These are phyloP conservation scores for Gymnogyps californianus DNA, from an alignment of 2,113 vertebrate genomes.

Conservation along the genomic window DNA sequence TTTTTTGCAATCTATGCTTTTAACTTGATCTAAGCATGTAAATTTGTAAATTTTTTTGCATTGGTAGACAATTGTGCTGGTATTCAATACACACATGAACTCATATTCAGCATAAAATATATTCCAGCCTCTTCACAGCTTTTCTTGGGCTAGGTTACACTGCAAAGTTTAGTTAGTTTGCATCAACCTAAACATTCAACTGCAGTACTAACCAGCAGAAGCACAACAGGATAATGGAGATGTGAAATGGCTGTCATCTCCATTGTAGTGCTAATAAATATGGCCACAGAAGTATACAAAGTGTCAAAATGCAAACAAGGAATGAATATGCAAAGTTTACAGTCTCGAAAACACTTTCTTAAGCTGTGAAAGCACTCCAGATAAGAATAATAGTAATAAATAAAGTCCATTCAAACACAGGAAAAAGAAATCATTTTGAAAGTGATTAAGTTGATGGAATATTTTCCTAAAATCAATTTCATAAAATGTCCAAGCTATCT, in stretches of 20 bases:
- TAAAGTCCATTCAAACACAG: neutral
- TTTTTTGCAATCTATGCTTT: neutral
- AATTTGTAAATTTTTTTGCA: neutral
- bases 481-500: no score
- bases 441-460: neutral
- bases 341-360: neutral
- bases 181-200: neutral
- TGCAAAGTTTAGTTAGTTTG: neutral
- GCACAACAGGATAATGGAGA: accelerated
- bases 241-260: neutral
- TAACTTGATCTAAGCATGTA: neutral
- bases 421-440: neutral
- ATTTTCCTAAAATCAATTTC: neutral
- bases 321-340: neutral
- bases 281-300: neutral
- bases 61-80: neutral
- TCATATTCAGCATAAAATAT: neutral
- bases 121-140: neutral
- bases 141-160: neutral
- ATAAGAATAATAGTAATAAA: neutral
- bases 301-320: neutral
- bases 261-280: neutral
- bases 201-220: neutral
- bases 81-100: neutral
- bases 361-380: neutral